Base-by-base conservation (phyloP, 2,113 vertebrate genomes). In the Petrocephalus zakoni region DNA sequence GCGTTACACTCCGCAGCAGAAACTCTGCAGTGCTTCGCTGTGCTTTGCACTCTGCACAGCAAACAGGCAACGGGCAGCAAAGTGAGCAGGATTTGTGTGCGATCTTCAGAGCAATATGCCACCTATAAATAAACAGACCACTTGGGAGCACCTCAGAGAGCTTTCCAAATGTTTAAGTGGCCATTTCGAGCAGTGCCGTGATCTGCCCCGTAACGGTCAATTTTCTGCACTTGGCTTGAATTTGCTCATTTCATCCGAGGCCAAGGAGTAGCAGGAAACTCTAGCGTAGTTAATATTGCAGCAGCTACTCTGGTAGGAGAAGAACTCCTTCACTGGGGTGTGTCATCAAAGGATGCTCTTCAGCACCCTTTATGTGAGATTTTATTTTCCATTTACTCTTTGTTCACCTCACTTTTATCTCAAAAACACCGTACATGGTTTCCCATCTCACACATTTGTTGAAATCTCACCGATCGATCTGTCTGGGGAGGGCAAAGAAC, bases 91-190 rank as follows among this genome's bases (percentile, higher is more conserved):
- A 47, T 46, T 5, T 49, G 46, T 22, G 46, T 21, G 11, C 11
- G 34, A 42, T 25, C 46, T 51, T 49, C 49, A 85, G 49, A 11
- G 46, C 17, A 85, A 85, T 29, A 2, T 22, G 82, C 82, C 42
- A 25, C 52, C 46, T 49, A 49, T 51, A 21, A 51, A 51, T 51
- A 85, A 49, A 52, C 1, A n/a, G 10, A 52, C n/a, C 82, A 85
- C 82, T 47, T 25, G 47, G 46, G 82, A 83, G 49, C 0, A 25
- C n/a, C 82, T 22, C 9, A 85, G 46, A 51, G 7, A 52, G 21
- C 47, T 85, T 85, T 52, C 81, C 47, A 83, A 83, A 83, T 83
- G 81, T 83, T 46, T 83, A 49, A 49, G 37, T 83, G 61, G n/a
- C 81, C 46, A 22, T 68, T 68, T 68, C 61, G 21, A 51, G 22